phyloP scores from a whole-genome alignment of 2,888 invertebrate species.

The Pollenia angustigena region DNA sequence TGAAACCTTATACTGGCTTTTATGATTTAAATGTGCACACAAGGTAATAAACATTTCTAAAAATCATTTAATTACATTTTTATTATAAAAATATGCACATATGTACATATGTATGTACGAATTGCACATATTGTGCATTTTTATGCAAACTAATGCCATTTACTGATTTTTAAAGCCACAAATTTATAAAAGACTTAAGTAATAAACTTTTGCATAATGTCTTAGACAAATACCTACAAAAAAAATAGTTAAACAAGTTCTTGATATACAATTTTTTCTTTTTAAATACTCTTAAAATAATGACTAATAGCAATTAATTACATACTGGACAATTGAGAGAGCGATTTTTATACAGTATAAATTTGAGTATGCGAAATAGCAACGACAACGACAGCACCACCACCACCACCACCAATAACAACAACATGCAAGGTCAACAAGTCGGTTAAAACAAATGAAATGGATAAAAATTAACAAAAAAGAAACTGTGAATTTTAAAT shows the following conservation, averaged over 20 bases:
- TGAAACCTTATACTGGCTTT: no score
- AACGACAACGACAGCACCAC: neutral
- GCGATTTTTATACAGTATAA: neutral
- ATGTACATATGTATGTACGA: no score
- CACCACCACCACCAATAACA: neutral
- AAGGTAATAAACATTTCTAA: no score
- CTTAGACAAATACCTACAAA: conserved; percentile 1
- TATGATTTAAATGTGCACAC: no score
- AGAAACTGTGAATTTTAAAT: conserved; percentile 42
- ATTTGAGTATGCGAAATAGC: neutral
- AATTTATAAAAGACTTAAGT: no score
- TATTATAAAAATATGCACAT: no score
- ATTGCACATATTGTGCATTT: no score
- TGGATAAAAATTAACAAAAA: conserved; percentile 50
- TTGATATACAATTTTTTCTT: neutral
- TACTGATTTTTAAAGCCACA: no score
- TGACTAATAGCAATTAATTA: conserved; percentile 53
- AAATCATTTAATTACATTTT: no score
- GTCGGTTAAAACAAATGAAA: conserved; percentile 68
- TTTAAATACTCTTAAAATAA: neutral
- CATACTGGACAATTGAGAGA: conserved; percentile 18
- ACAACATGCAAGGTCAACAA: conserved; percentile 67
- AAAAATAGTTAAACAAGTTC: conserved; percentile 35
- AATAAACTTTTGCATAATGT: no score
- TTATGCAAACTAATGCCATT: no score